Base-by-base conservation (phyloP, 2,888 invertebrate species). In the Hirudinaria manillensis region DNA sequence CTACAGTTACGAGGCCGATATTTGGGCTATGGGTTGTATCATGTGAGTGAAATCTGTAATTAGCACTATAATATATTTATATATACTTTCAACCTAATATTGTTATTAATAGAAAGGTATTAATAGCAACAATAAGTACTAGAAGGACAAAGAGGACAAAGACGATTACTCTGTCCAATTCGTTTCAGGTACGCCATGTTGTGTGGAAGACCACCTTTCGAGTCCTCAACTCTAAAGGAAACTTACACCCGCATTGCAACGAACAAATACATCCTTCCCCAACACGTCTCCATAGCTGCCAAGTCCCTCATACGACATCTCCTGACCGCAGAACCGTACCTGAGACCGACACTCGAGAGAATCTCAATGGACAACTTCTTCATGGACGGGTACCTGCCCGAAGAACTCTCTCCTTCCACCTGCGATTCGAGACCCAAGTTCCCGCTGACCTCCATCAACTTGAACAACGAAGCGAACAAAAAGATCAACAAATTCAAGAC, bases 281-380 rank as follows among this genome's bases (percentile, higher is more conserved):
- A 83, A 34, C 81, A 82, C 75, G 79, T 87, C 32, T 85, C 86
- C n/a, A 79, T 81, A 13, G 76, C 83, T 36, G 88, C 88, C 36
- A 82, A 84, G 36, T 32, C 81, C 78, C 84, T 96, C 89, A 94
- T 97, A 76, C 89, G 80, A 74, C 80, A 80, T 76, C 83, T 84
- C 76, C 88, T 96, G 55, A 92, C 93, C 85, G 89, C 91, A 1
- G 92, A 93, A 82, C 96, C 96, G 0, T 87, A 89, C 66, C 89
- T 89, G 78, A 89, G 96, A 65, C 96, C 96, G 0, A 90, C 89
- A 0, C 90, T 95, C 70, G 88, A 89, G 77, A 89, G 91, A 80
- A 87, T 96, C 76, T 84, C 92, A 19, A 87, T 88, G 78, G 91
- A 93, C 83, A 92, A 92, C 32, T 89, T 88, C 80, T 86, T 89